These are phyloP conservation scores for Alligator mississippiensis DNA, from an alignment of 2,113 vertebrate species.

Conservation along the genomic window DNA sequence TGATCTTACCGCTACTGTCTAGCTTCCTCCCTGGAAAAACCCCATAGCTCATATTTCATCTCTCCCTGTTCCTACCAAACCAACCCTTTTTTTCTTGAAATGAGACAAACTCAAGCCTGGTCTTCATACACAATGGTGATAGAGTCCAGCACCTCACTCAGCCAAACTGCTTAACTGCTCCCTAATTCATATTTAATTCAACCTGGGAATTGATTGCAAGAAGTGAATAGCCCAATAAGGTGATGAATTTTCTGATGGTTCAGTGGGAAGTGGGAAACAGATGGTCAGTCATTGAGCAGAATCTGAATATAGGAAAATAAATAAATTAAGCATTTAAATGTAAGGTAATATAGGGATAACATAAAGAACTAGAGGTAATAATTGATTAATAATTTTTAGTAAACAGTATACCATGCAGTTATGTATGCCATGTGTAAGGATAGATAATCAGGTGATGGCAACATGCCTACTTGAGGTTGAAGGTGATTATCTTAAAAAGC, in stretches of 20 bases:
- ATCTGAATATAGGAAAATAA: background rate
- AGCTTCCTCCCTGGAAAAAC: background rate
- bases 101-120: background rate
- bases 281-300: background rate
- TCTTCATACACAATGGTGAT: background rate
- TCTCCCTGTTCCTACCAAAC: background rate
- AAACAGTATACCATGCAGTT: background rate
- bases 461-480: fast-evolving
- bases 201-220: background rate
- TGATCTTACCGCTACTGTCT: background rate
- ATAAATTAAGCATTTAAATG: fast-evolving
- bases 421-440: background rate
- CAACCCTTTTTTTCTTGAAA: background rate
- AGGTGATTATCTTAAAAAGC: background rate
- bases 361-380: fast-evolving
- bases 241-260: no score
- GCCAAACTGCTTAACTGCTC: background rate
- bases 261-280: background rate
- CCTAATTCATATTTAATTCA: background rate
- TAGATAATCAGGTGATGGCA: no score
- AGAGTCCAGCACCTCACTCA: background rate
- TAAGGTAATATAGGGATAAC: background rate
- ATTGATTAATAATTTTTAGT: background rate
- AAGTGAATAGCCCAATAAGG: background rate
- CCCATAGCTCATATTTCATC: background rate